Percentiles rank a stretch among this genome's conserved stretches.
These are phyloP conservation scores for Kryptopterus vitreolus DNA, from an alignment of 2,797 vertebrate species.

Conservation along the genomic window DNA sequence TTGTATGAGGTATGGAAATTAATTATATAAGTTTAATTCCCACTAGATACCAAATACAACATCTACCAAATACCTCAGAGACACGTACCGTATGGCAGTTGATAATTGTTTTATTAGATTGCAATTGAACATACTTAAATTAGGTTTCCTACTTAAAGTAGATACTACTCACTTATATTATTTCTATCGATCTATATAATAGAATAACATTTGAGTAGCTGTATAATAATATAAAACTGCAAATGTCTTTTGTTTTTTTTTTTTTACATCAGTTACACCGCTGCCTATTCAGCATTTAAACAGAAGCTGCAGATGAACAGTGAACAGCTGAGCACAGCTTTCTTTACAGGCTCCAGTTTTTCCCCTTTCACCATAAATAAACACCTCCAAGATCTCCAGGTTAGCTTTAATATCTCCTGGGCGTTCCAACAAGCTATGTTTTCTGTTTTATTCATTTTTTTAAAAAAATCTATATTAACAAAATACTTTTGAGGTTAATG, in stretches of 20 bases:
- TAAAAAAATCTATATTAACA: background rate
- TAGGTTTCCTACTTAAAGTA: too few species aligned
- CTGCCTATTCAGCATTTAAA: slow-evolving; percentile 67
- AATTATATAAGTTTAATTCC: background rate
- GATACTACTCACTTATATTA: too few species aligned
- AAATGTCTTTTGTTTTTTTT: slow-evolving; percentile 3
- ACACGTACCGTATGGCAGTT: too few species aligned
- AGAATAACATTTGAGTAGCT: background rate
- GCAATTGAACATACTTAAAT: background rate
- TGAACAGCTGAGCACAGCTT: slow-evolving; percentile 64
- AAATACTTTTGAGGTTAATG: background rate
- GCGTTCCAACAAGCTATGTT: background rate
- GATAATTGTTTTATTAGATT: background rate
- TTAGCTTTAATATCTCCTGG: slow-evolving; percentile 37
- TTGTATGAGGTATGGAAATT: background rate
- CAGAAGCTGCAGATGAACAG: slow-evolving; percentile 67
- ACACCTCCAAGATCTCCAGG: slow-evolving; percentile 72
- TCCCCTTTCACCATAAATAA: slow-evolving; percentile 63
- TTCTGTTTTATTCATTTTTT: background rate
- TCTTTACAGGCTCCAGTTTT: slow-evolving; percentile 58
- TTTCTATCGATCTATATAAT: too few species aligned
- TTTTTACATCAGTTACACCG: slow-evolving; percentile 67
- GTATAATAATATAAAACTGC: background rate
- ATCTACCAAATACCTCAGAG: background rate
- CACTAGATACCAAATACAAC: too few species aligned